Conservation (phyloP, 1,140 invertebrate species). For the Ips typographus region DNA sequence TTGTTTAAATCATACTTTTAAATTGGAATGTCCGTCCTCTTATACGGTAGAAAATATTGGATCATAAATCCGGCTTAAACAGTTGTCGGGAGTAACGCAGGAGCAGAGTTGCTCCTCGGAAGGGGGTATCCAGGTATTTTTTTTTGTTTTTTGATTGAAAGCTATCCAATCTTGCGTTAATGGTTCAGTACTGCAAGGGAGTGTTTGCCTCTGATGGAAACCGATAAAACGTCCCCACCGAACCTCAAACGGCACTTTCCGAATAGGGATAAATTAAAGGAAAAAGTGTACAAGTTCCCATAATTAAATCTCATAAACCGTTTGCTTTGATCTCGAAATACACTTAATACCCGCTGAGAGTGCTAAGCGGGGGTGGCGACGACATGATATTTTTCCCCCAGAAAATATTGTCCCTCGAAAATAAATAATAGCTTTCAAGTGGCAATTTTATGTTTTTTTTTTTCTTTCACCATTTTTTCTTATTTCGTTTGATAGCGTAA, state of each 20-base stretch:
- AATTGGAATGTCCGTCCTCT: constrained; percentile 29
- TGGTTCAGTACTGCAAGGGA: neutral
- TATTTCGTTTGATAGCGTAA: no score
- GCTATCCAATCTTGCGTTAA: neutral
- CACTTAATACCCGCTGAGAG: constrained; percentile 32
- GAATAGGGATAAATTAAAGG: constrained; percentile 16
- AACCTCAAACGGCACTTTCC: neutral
- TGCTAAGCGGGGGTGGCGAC: constrained; percentile 7
- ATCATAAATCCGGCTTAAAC: constrained; percentile 20
- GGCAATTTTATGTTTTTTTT: constrained; percentile 20
- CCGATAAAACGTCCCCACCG: neutral
- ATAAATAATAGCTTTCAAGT: constrained; percentile 22
- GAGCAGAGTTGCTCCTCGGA: constrained; percentile 4
- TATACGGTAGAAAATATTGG: constrained; percentile 31
- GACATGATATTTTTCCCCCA: constrained; percentile 21
- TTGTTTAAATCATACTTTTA: constrained; percentile 34
- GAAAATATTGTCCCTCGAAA: constrained; percentile 13
- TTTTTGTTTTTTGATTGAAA: neutral
- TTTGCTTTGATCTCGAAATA: constrained; percentile 33
- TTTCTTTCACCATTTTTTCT: neutral
- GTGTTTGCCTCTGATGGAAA: neutral
- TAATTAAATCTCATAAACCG: constrained; percentile 30
- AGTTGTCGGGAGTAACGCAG: constrained; percentile 27
- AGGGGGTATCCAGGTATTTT: constrained; percentile 11
- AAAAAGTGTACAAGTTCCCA: constrained; percentile 16